A percentile compares a stretch with the other conserved stretches of the same genome.
Evolutionary conservation across 1,140 invertebrate species (phyloP).

Genomic region (Harlomillsia oculata): DNA sequence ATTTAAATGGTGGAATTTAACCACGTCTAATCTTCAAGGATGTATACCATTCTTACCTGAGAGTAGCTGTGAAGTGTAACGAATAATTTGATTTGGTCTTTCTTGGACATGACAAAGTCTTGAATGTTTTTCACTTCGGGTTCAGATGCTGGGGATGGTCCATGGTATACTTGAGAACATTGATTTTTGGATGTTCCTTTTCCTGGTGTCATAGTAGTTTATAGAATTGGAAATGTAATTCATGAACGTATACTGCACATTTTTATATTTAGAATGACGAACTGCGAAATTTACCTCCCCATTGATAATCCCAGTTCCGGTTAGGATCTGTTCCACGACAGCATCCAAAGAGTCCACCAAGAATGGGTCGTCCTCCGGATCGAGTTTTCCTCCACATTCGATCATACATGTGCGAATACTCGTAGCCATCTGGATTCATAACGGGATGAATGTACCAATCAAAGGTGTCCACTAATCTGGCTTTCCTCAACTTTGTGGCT

Average conservation of each 20-base stretch:
- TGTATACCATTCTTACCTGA: conserved; percentile 44
- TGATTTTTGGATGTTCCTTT: conserved; percentile 71
- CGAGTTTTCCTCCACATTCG: conserved; percentile 67
- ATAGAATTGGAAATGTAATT: not conserved
- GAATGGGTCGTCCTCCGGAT: conserved; percentile 33
- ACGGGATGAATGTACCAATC: conserved; percentile 30
- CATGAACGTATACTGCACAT: not conserved
- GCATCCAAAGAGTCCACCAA: conserved; percentile 34
- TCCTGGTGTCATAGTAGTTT: not conserved
- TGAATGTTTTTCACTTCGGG: conserved; percentile 71
- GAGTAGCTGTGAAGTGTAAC: conserved; percentile 80
- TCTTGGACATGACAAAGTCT: conserved; percentile 50
- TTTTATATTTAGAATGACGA: not conserved
- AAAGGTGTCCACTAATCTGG: conserved; percentile 24
- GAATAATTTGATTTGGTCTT: conserved; percentile 56
- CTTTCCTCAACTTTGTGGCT: conserved; percentile 9
- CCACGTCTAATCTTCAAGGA: too few relatives aligned
- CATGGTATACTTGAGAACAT: conserved; percentile 82
- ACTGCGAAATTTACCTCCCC: conserved; percentile 50
- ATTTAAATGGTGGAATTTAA: not conserved
- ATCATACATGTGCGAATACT: conserved; percentile 23
- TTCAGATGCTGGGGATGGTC: conserved; percentile 76
- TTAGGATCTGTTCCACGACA: conserved; percentile 72
- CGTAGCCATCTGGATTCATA: conserved; percentile 32
- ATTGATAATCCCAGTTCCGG: conserved; percentile 65